Evolutionary conservation across 2,888 invertebrate genomes (phyloP), one percentile per base, ranked within the genome.

Genomic region (Xanthia togata): DNA sequence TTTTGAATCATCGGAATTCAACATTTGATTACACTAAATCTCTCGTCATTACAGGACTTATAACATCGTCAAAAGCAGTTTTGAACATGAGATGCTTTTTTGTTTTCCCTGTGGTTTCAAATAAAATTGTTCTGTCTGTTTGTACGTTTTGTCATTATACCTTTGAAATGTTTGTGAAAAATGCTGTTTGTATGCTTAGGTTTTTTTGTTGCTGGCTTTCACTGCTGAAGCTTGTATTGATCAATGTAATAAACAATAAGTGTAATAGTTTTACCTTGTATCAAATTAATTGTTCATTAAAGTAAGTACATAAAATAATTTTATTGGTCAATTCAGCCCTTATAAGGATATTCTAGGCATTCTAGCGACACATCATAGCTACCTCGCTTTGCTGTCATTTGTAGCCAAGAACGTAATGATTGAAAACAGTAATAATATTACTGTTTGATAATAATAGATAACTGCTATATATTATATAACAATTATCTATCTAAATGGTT

Each of bases 1-100:
- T 55, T 75, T 69, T 44, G 78, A 75, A 80, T 82, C 79, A 75
- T 84, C 79, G 60, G 80, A 84, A 80, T 67, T 75, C 73, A 57
- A 77, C 69, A 69, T 78, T 84, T 84, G 82, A 85, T 84, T 77
- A 65, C 76, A 75, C 60, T 3, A 85, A 82, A 75, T 69, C 50
- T 67, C 6, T 44, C 57, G 23, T 38, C 64, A 78, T 83, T 78
- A 70, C 44, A 69, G 73, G 67, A 70, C 73, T 80, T 79, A 83
- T 71, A 83, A 80, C 59, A 79, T 82, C 83, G 63, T 82, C 76
- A 82, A 68, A 75, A 79, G 14, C n/a, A 73, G 64, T 59, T 76
- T 70, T 53, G 67, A 23, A 44, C 57, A 12, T 59, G 75, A n/a
- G 55, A 67, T 63, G 57, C 4, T 79, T 79, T 83, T 79, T 73